Base-by-base conservation (phyloP, 2,797 vertebrate genomes). In the Iguana delicatissima region DNA sequence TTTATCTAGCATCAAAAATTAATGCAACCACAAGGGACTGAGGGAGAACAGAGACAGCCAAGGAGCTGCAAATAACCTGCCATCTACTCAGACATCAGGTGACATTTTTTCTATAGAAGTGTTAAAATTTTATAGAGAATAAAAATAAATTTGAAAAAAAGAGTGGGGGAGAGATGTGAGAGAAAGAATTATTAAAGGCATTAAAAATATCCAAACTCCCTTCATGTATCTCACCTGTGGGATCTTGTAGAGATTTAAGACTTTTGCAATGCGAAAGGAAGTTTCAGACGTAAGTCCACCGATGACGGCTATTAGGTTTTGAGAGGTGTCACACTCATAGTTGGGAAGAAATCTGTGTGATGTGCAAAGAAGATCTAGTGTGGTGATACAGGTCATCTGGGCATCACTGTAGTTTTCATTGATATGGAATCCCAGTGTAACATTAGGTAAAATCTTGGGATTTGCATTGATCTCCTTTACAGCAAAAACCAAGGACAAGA, bases 371-470 rank as follows among this genome's bases (percentile, higher is more conserved):
- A 88, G n/a, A 26, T 88, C 64, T 12, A 88, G 46, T 18, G 24
- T 52, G 6, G n/a, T 46, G 6, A 29, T 50, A 55, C 80, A 88
- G n/a, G 86, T 88, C 86, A 88, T 69, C 38, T 32, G 26, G 7
- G 32, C 77, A 69, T 81, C 77, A 10, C 29, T 52, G 42, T 81
- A 88, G 32, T 20, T 88, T 46, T 88, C 86, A 1, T 35, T 38
- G 64, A 81, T 81, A 13, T 88, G 77, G 9, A 88, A 72, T 14
- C 86, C 86, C 13, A 86, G 35, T 4, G 85, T 77, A 24, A 74
- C 3, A 22, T 76, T 86, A 8, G 73, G 14, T 7, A 86, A 59
- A 2, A 86, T 46, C 1, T 18, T 38, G 1, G n/a, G n/a, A 77
- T 57, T 59, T 6, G 59, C 10, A 13, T 62, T 77, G 14, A 86